These are phyloP conservation scores for Drosophila virilis DNA, from an alignment of 1,140 invertebrate genomes.

Conservation along the genomic window DNA sequence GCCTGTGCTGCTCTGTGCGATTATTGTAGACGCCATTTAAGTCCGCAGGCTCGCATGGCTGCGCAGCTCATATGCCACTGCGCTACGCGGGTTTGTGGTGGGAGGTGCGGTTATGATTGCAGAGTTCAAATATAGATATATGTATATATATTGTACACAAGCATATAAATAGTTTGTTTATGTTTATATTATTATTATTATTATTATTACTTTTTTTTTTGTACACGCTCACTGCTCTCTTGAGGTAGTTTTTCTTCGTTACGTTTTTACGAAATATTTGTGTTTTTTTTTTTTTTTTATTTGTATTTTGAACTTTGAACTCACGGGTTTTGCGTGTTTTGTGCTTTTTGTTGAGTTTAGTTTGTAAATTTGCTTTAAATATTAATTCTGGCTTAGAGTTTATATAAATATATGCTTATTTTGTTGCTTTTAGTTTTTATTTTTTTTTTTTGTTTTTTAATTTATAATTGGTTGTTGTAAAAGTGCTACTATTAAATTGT, in stretches of 20 bases:
- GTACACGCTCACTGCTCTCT: constrained; percentile 65
- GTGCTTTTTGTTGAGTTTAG: constrained; percentile 37
- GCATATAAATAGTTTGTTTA: not conserved
- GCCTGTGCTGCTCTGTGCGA: constrained; percentile 76
- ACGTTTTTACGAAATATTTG: constrained; percentile 24
- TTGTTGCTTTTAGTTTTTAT: not conserved
- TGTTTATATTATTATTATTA: constrained; percentile 33
- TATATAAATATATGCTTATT: constrained; percentile 34
- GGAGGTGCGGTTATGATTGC: not conserved
- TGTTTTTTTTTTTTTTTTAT: constrained; percentile 26
- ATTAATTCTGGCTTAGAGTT: constrained; percentile 44
- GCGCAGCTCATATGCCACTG: constrained; percentile 57
- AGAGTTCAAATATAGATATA: not conserved
- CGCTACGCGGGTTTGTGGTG: constrained; percentile 20
- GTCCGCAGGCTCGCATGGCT: constrained; percentile 73
- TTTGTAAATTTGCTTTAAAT: constrained; percentile 44
- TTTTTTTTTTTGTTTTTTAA: not conserved
- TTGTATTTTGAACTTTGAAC: constrained; percentile 70
- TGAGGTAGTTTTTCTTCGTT: constrained; percentile 69
- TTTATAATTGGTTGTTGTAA: constrained; percentile 47
- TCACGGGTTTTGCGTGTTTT: constrained; percentile 62
- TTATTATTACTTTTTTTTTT: constrained; percentile 38
- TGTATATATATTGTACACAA: not conserved
- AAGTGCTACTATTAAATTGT: constrained; percentile 70
- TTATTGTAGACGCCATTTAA: constrained; percentile 84